Base-by-base conservation (phyloP, 2,797 vertebrate species). In the Benthosema pterotum region DNA sequence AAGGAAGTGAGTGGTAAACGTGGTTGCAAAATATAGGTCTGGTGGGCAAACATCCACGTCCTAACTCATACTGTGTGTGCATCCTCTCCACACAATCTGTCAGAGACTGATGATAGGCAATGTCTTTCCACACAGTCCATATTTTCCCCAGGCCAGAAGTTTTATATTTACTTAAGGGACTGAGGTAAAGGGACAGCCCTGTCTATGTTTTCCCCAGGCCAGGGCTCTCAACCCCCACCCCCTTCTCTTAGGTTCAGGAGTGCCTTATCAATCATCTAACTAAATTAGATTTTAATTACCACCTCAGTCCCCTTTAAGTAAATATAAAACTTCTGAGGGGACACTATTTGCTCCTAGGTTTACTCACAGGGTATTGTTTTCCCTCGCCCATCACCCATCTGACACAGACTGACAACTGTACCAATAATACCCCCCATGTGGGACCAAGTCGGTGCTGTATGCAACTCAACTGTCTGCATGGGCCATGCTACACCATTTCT, bases 61-160 rank as follows among this genome's bases (percentile, higher is more conserved):
- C 32, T 11, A 38, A 38, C 32, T 38, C 32, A 9, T 9, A 9
- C 32, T 38, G 32, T 11, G 32, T 38, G 32, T 38, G 32, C 45
- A 74, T 65, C 69, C 57, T 71, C 52, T 48, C n/a, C 52, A 55
- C 12, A 45, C 49, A 75, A n/a, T n/a, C n/a, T n/a, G n/a, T n/a
- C n/a, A n/a, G n/a, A n/a, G 72, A 77, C 71, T 77, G 32, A 32
- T 32, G 32, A 32, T 32, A 32, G 9, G 6, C 32, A 32, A 32
- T 32, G 32, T 32, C 7, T 32, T 32, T 32, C 32, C 32, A 8
- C 32, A 9, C 1, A 8, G 7, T n/a, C n/a, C n/a, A n/a, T n/a
- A 9, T 38, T 2, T 38, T 38, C 32, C 32, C 22, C 22, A 25
- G 22, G 22, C 22, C 32, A 38, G 32, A n/a, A n/a, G n/a, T n/a